Evolutionary conservation across 2,113 vertebrate genomes (phyloP), one percentile per base, ranked within the genome.

Genomic region (Notiomystis cincta): DNA sequence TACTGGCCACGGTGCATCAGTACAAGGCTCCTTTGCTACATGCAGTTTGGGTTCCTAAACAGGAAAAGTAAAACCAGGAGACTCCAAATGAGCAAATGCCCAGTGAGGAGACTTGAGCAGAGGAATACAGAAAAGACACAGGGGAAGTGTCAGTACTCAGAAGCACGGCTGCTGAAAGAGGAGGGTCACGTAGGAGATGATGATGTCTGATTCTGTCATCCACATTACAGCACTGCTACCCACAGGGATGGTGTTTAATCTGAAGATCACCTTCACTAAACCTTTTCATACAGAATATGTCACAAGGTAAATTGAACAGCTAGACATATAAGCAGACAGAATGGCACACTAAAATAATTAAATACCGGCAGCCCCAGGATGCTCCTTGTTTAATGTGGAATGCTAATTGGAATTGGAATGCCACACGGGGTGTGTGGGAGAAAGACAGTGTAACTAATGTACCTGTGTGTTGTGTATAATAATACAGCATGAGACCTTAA

Each of bases 401-500:
- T 95, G 90, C 13, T 97, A 96, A 96, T 95, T 92, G 92, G 72
- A 75, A 37, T 89, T 84, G 0, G 3, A 93, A 87, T 92, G 89
- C 82, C 96, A 92, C 96, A 79, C 61, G 1, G 53, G 71, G 92
- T 89, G 90, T 91, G 88, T 75, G 89, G 92, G 45, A 87, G 95
- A 83, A 94, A 93, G 90, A 76, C 90, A 93, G 96, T 95, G 96
- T 96, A 81, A 96, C 40, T 96, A 96, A 96, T 95, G 95, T 96
- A 96, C 96, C 96, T 97, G 96, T 94, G 14, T 84, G 90, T 72
- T 89, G 65, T 91, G 94, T 56, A 12, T 31, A 57, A 87, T 90
- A 94, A 89, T 67, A 96, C 76, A 89, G 72, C 95, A 61, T 4
- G 69, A 94, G 95, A 95, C 86, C 92, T 97, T 94, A 76, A 96